These are phyloP conservation scores for Ispidina picta DNA, from an alignment of 2,797 vertebrate species.

Conservation along the genomic window DNA sequence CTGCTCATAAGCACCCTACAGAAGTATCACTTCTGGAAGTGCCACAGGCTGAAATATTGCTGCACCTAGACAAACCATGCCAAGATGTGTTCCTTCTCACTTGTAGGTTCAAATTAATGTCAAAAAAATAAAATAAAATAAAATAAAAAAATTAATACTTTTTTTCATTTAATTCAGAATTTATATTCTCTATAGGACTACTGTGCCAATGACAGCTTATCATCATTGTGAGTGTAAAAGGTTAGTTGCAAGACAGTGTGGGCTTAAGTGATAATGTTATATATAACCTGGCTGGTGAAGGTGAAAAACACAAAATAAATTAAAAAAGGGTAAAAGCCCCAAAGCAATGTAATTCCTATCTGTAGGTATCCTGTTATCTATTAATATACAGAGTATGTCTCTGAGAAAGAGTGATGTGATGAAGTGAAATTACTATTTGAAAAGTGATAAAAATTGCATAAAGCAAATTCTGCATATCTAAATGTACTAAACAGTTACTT, in stretches of 20 bases:
- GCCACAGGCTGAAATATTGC: rapidly evolving
- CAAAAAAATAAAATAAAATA: not conserved
- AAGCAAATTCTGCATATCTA: conserved; percentile 34
- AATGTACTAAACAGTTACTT: conserved; percentile 22
- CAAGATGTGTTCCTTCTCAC: not conserved
- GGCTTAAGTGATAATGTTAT: not conserved
- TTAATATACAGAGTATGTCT: not conserved
- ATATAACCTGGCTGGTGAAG: not conserved
- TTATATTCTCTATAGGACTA: not conserved
- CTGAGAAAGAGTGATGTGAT: not conserved
- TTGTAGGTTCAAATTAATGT: not conserved
- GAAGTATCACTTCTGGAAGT: not conserved
- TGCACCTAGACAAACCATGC: not conserved
- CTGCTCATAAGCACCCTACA: not conserved
- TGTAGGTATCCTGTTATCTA: not conserved
- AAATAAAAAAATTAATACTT: not conserved
- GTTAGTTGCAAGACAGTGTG: not conserved
- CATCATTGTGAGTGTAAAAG: not conserved
- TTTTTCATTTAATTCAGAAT: not conserved
- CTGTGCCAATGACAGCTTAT: not conserved
- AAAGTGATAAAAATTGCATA: conserved; percentile 7
- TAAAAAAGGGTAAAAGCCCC: not conserved
- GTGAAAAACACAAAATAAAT: not conserved
- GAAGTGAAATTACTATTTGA: conserved; percentile 19
- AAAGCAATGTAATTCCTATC: not conserved